Conservation (phyloP, 2,113 vertebrate species). For the Isichthys henryi region DNA sequence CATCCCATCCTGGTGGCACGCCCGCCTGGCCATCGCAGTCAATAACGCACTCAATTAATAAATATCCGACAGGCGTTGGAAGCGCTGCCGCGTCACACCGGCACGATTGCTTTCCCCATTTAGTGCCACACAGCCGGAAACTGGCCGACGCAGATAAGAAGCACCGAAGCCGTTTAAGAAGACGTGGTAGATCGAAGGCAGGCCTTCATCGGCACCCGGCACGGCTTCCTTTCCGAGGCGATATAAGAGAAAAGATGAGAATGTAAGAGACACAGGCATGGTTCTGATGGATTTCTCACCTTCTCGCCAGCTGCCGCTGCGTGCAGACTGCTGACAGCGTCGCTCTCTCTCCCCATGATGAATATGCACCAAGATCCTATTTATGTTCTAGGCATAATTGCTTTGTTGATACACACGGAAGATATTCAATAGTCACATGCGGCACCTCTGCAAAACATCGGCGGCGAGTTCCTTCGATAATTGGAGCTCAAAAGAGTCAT, state of each 20-base stretch:
- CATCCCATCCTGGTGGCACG: neutral
- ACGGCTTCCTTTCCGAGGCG: constrained; percentile 20
- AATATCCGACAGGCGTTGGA: constrained; percentile 20
- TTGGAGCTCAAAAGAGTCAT: neutral
- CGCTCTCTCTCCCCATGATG: neutral
- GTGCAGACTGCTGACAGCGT: neutral
- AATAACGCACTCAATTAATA: constrained; percentile 38
- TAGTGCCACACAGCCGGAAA: constrained; percentile 28
- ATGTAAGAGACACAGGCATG: neutral
- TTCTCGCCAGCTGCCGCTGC: neutral
- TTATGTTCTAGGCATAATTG: neutral
- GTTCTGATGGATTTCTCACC: neutral
- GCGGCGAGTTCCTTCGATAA: neutral
- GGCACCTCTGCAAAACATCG: neutral
- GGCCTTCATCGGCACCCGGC: constrained; percentile 27
- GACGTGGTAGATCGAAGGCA: constrained; percentile 21
- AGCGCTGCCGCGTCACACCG: constrained; percentile 7
- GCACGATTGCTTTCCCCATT: constrained; percentile 29
- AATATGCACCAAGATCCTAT: neutral
- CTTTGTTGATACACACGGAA: neutral
- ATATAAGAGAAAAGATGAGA: constrained; percentile 7
- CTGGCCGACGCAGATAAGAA: constrained; percentile 29
- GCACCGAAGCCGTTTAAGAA: constrained; percentile 28
- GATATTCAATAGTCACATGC: neutral
- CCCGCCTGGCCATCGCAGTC: constrained; percentile 27